Conservation (phyloP, 2,888 invertebrate species). For the Serripes groenlandicus region DNA sequence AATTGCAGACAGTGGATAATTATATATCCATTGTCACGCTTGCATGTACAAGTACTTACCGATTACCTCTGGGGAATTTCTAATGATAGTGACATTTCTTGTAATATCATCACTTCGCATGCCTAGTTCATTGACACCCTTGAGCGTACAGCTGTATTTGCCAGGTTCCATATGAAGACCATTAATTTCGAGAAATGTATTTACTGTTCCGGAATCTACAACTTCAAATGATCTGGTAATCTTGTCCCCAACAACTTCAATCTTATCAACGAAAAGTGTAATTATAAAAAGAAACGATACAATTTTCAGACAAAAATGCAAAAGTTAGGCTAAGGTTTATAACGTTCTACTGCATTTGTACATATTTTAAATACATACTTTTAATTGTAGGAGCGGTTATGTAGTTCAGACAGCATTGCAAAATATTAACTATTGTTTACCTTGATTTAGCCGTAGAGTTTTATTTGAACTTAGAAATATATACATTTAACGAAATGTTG, state of each 20-base stretch:
- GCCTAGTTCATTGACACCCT: conserved; percentile 1
- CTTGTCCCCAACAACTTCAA: neutral
- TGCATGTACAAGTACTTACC: neutral
- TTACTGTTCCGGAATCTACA: neutral
- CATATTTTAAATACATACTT: neutral
- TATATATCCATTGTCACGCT: no score
- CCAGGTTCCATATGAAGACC: neutral
- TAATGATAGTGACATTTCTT: conserved; percentile 25
- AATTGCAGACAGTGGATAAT: no score
- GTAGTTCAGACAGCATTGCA: neutral
- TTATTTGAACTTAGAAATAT: no score
- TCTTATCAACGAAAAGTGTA: neutral
- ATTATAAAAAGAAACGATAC: neutral
- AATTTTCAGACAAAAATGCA: neutral
- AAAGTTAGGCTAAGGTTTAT: neutral
- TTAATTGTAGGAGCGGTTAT: neutral
- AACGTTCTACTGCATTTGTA: neutral
- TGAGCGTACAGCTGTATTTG: neutral
- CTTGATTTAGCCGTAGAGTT: no score
- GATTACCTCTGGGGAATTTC: neutral
- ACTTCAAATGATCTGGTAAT: neutral
- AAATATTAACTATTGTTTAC: neutral
- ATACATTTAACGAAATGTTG: no score
- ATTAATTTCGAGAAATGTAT: neutral
- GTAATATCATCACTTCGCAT: neutral